Conservation (phyloP, 2,797 vertebrate genomes). For the Alca torda region DNA sequence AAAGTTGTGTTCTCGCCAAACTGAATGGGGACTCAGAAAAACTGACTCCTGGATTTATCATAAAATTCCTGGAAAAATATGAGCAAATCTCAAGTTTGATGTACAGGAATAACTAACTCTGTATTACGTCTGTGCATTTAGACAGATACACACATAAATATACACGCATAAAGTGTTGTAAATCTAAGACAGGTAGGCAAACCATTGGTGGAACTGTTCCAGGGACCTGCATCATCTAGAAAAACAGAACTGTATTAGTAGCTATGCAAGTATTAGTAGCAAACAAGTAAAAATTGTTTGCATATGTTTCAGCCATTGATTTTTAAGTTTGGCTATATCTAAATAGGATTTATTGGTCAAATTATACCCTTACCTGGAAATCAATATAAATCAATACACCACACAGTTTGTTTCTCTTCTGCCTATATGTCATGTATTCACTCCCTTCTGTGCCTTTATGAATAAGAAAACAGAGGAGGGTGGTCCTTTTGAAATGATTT, state of each 20-base stretch:
- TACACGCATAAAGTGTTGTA: not conserved
- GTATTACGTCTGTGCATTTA: not conserved
- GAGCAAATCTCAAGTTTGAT: not conserved
- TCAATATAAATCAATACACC: not conserved
- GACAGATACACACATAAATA: not conserved
- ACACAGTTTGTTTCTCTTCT: not conserved
- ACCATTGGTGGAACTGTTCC: not conserved
- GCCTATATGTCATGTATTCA: not conserved
- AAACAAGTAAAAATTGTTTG: not conserved
- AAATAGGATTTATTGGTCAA: not conserved
- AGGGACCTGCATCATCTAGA: not conserved
- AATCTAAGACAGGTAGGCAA: not conserved
- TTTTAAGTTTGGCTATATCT: not conserved
- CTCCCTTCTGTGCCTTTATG: not conserved
- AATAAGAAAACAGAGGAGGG: not conserved
- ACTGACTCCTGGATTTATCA: not conserved
- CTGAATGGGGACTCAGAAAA: not conserved
- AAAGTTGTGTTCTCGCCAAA: not conserved
- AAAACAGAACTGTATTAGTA: not conserved
- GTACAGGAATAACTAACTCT: not conserved
- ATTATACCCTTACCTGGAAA: not conserved
- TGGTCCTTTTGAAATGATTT: accelerated
- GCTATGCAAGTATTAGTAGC: not conserved
- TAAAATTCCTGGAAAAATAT: not conserved
- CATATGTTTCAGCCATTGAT: not conserved